Base-by-base conservation (phyloP, 1,140 invertebrate genomes). In the Musca domestica region DNA sequence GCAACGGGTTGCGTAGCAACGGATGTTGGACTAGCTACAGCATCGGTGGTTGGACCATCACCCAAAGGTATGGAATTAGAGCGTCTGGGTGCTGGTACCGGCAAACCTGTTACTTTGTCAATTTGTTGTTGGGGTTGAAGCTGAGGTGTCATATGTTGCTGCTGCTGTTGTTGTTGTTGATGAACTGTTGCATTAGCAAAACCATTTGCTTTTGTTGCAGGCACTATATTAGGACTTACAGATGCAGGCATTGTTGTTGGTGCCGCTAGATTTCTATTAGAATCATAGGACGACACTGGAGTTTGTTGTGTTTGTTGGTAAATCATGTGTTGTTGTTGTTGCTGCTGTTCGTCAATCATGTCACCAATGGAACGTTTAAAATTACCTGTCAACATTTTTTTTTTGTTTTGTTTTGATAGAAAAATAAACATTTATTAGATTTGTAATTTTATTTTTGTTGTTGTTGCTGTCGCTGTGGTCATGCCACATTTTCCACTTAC, bases 301-400 rank as follows among this genome's bases (percentile, higher is more conserved):
- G 48, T 17, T n/a, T 61, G 48, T 61, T 66, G 68, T 9, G 52
- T 68, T 14, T 34, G 67, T 14, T 34, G 67, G 25, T 67, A 70
- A 47, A 56, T 65, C 7, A 41, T 34, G 56, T 64, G 48, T 51
- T 67, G 61, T 67, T 71, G 66, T 10, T 63, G 22, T 46, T 56
- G 51, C 2, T 68, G 64, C 23, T 69, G 70, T 56, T 69, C 69
- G 2, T 46, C 66, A 46, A 68, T 23, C 17, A 72, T 71, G 56
- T 83, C 83, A 69, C 87, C 86, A 30, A 85, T 76, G 1, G 87
- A 86, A 65, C 87, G 84, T 63, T 87, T 83, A 70, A 89, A 90
- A 52, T 85, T 80, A 15, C 71, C 77, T 80, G 46, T 23, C 14
- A 61, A 49, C 64, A 14, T 41, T 41, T 41, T 41, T 41, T n/a